Evolutionary conservation across 2,888 invertebrate genomes (phyloP), one percentile per base, ranked within the genome.

Genomic region (Chrysopilus asiliformis): DNA sequence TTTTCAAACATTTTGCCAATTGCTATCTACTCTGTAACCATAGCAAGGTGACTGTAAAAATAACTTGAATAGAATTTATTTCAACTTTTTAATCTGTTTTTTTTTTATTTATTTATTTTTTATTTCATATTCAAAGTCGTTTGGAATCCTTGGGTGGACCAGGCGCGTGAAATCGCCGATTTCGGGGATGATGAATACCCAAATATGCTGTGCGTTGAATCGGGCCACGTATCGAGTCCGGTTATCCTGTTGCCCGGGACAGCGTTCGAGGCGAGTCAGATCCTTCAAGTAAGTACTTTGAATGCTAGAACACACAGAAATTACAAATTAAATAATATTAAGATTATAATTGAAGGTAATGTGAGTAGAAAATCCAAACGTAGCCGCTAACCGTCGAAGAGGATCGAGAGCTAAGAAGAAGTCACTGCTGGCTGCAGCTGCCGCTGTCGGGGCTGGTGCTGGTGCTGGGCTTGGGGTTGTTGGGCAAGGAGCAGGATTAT

Each of bases 171-270:
- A 58, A 86, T 93, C 67, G 72, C 78, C 3, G 94, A 94, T 66
- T 90, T 94, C 60, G 93, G 90, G n/a, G 90, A 93, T 64, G 90
- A 91, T 55, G 93, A 94, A 65, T 94, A 87, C 65, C 87, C 86
- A 8, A 87, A 86, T 61, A 93, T 95, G 93, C 74, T 94, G 49
- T 95, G 94, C 64, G 87, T 95, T 43, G 94, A 94, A 66, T 82
- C 90, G 41, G 93, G 91, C 17, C 82, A 85, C 53, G 89, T 93
- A 15, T 82, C 83, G 46, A 76, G 80, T 53, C 89, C 89, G 40
- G 82, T 89, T 40, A 80, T 86, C 55, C 71, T 93, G 47, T 68
- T 86, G 53, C 89, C 90, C 41, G 86, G 89, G 42, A 89, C 86
- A 46, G 86, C 89, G 53, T 91, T 86, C 64, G 89, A 89, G 67